Conservation (phyloP, 2,113 vertebrate genomes). For the Corythornis vintsioides region DNA sequence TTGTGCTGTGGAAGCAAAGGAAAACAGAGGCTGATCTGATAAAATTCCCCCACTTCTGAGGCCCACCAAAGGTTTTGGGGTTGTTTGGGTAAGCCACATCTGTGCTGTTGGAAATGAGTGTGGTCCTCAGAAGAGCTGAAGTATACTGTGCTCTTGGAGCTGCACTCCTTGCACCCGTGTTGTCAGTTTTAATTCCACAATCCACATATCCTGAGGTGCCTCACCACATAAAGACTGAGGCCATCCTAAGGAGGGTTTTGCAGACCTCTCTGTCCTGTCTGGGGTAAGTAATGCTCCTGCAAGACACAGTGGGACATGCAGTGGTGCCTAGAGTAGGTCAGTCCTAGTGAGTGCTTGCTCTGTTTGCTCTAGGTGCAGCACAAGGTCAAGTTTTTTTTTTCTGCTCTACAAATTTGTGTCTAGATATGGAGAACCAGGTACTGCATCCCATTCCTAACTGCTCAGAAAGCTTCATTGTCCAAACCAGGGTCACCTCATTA, state of each 20-base stretch:
- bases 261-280: not conserved
- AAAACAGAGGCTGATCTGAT: conserved; percentile 25
- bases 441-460: not conserved
- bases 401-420: not conserved
- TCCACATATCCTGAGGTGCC: not conserved
- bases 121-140: not conserved
- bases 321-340: not conserved
- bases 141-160: fast-evolving
- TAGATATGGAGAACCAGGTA: not conserved
- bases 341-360: not conserved
- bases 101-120: not conserved
- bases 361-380: not conserved
- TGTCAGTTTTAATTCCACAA: not conserved
- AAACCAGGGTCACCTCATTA: not conserved
- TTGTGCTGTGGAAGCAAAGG: conserved; percentile 12
- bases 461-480: not conserved
- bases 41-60: not conserved
- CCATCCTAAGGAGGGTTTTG: not conserved
- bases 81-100: not conserved
- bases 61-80: not conserved
- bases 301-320: not conserved
- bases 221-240: not conserved
- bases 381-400: not conserved
- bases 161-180: not conserved
- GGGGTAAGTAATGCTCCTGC: not conserved